Evolutionary conservation across 2,797 vertebrate genomes (phyloP).

Genomic region (Trachurus trachurus): DNA sequence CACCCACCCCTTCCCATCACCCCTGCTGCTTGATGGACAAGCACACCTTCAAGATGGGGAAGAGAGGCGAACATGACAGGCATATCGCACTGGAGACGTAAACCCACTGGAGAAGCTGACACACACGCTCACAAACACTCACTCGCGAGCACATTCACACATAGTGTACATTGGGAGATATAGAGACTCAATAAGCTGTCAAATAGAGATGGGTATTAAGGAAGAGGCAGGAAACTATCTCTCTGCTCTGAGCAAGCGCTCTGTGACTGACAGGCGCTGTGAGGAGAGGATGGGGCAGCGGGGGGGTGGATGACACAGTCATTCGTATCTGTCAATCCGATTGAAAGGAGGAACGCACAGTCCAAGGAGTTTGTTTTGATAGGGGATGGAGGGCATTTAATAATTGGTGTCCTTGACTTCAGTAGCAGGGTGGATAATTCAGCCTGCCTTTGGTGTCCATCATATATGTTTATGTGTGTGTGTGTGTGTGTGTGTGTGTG

Average conservation of each 20-base stretch:
- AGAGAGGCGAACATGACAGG: conserved; percentile 84
- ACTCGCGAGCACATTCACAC: conserved; percentile 67
- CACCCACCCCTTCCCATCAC: conserved; percentile 76
- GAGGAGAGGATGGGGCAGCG: conserved; percentile 75
- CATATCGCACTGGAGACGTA: conserved; percentile 83
- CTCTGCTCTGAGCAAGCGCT: conserved; percentile 80
- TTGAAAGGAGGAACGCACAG: conserved; percentile 75
- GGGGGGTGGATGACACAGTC: conserved; percentile 81
- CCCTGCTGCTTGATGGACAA: conserved; percentile 86
- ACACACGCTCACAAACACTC: conserved; percentile 73
- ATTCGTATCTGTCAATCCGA: conserved; percentile 81
- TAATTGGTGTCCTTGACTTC: conserved; percentile 80
- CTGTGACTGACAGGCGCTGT: conserved; percentile 83
- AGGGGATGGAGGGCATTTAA: conserved; percentile 71
- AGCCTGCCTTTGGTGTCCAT: conserved; percentile 70
- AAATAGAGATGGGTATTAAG: conserved; percentile 88
- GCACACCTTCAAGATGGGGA: conserved; percentile 83
- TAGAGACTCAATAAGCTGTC: conserved; percentile 87
- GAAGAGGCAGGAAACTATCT: conserved; percentile 85
- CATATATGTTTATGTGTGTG: conserved; percentile 29
- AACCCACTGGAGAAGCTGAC: conserved; percentile 83
- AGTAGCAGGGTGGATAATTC: conserved; percentile 62
- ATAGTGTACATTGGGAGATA: conserved; percentile 82
- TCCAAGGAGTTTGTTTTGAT: conserved; percentile 83
- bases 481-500: conserved; percentile 18